These are phyloP conservation scores for Conops quadrifasciatus DNA, from an alignment of 2,888 invertebrate genomes.

Conservation along the genomic window DNA sequence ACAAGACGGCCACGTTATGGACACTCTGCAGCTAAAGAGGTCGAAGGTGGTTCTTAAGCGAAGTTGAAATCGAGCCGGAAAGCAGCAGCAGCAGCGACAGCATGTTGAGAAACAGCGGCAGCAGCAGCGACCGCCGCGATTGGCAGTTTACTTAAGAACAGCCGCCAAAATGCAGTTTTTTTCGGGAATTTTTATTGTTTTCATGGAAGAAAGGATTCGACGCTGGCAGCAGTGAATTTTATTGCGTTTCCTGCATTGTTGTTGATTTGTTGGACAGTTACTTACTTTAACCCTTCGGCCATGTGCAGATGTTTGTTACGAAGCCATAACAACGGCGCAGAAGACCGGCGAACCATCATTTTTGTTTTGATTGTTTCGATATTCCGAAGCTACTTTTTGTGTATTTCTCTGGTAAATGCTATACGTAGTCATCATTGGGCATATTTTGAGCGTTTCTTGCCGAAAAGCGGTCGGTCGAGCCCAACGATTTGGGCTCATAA, in stretches of 20 bases:
- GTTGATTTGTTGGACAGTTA: background rate
- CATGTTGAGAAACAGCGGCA: background rate
- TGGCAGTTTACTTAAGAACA: background rate
- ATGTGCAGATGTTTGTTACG: background rate
- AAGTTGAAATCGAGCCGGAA: no score
- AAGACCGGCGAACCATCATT: no score
- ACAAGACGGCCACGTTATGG: no score
- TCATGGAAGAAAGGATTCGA: constrained; percentile 27
- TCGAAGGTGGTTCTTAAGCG: no score
- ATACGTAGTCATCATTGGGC: background rate
- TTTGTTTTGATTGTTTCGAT: no score
- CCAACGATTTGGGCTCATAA: constrained; percentile 1
- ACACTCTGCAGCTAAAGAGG: no score
- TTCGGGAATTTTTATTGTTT: constrained; percentile 13
- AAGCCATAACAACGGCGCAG: background rate
- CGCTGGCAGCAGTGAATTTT: constrained; percentile 3
- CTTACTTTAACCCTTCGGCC: background rate
- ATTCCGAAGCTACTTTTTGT: no score
- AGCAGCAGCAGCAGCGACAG: background rate
- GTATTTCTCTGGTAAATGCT: background rate
- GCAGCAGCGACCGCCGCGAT: background rate
- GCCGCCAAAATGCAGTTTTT: no score
- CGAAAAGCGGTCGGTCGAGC: background rate
- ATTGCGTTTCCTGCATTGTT: background rate
- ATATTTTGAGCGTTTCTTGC: background rate